Percentiles rank a stretch among this genome's conserved stretches.
These are phyloP conservation scores for Smithornis capensis DNA, from an alignment of 2,113 vertebrate genomes.

Conservation along the genomic window DNA sequence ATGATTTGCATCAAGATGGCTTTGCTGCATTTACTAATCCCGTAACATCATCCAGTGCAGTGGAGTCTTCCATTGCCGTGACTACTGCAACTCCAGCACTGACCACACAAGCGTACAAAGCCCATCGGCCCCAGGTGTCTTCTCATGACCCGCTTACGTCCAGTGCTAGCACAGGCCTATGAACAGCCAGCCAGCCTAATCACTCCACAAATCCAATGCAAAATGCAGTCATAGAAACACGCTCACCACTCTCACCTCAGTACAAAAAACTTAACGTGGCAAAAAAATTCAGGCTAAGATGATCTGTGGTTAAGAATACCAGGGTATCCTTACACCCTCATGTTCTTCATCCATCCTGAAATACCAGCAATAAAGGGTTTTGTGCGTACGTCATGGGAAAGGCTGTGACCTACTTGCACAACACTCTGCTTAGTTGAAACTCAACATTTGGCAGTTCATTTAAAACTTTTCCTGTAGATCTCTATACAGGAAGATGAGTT, in stretches of 20 bases:
- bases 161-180: neutral
- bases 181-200: neutral
- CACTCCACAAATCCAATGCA: neutral
- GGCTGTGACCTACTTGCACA: neutral
- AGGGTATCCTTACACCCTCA: neutral
- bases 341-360: neutral
- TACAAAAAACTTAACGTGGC: neutral
- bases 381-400: accelerated
- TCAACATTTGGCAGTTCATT: neutral
- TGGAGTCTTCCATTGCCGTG: neutral
- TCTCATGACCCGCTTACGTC: neutral
- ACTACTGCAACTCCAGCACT: neutral
- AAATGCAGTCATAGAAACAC: neutral
- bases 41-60: neutral
- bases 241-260: neutral
- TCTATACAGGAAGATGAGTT: neutral
- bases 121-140: neutral
- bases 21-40: neutral
- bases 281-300: neutral
- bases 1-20: neutral
- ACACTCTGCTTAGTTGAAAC: neutral
- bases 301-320: neutral
- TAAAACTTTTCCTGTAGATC: neutral
- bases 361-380: neutral
- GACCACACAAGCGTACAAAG: neutral